phyloP scores from a whole-genome alignment of 2,888 invertebrate genomes.

The Sabatieria punctata region DNA sequence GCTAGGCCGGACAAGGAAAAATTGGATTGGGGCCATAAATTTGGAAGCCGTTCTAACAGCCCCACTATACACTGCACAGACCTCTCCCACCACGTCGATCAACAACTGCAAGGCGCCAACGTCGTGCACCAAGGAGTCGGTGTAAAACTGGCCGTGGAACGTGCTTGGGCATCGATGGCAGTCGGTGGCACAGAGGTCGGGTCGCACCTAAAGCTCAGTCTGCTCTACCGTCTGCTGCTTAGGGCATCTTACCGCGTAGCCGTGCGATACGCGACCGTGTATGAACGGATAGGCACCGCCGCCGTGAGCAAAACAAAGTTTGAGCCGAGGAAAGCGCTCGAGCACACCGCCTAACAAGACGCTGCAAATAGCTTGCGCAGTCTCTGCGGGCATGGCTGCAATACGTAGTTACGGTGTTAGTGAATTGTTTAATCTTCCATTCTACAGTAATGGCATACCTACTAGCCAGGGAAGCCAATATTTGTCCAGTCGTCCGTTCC shows the following conservation, averaged over 20 bases:
- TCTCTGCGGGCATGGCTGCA: slow-evolving; percentile 43
- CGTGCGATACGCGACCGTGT: slow-evolving; percentile 40
- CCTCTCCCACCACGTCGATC: slow-evolving; percentile 39
- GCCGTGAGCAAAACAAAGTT: slow-evolving; percentile 42
- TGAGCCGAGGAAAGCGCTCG: slow-evolving; percentile 37
- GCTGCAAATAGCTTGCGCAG: slow-evolving; percentile 39
- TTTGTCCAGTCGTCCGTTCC: slow-evolving; percentile 37
- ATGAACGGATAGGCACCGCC: slow-evolving; percentile 42
- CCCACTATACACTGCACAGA: slow-evolving; percentile 21
- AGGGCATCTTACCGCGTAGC: slow-evolving; percentile 19
- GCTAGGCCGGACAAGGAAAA: too few species aligned
- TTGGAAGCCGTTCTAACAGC: too few species aligned
- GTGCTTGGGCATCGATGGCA: slow-evolving; percentile 32
- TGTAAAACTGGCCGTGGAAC: slow-evolving; percentile 37
- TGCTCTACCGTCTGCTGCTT: too few species aligned
- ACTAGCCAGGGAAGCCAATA: slow-evolving; percentile 45
- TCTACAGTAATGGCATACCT: slow-evolving; percentile 34
- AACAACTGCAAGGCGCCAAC: slow-evolving; percentile 35
- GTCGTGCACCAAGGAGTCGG: slow-evolving; percentile 41
- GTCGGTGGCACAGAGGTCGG: slow-evolving; percentile 41
- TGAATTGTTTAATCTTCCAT: too few species aligned
- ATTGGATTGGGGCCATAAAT: too few species aligned
- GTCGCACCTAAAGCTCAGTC: slow-evolving; percentile 37
- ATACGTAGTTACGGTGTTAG: too few species aligned
- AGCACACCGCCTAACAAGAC: slow-evolving; percentile 42